A percentile compares a stretch with the other conserved stretches of the same genome.
Conservation (phyloP, 2,113 vertebrate genomes). For the Gadus chalcogrammus region DNA sequence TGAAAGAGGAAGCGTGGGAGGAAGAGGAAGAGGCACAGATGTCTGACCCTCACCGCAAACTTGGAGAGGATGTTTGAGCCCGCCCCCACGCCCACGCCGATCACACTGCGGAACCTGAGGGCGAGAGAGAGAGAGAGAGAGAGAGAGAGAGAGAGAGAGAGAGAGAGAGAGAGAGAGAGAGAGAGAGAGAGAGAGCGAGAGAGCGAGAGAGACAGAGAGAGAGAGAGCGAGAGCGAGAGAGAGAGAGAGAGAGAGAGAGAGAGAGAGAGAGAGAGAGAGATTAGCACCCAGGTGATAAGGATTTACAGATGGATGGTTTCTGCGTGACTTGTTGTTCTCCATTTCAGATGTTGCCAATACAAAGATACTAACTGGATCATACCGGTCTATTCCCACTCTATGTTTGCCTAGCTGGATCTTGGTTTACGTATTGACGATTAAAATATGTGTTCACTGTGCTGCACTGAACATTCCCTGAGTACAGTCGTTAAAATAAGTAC, state of each 20-base stretch:
- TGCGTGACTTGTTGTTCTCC: too few relatives aligned
- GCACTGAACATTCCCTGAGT: too few relatives aligned
- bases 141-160: not conserved
- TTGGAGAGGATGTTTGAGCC: slow-evolving; percentile 83
- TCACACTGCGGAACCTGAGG: slow-evolving; percentile 82
- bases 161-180: not conserved
- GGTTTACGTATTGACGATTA: too few relatives aligned
- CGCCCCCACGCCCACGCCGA: slow-evolving; percentile 88
- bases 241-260: not conserved
- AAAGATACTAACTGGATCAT: too few relatives aligned
- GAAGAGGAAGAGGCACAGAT: not conserved
- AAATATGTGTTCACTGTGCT: too few relatives aligned
- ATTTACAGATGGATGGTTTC: too few relatives aligned
- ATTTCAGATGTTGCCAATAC: too few relatives aligned
- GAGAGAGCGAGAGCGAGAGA: not conserved
- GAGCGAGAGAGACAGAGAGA: too few relatives aligned
- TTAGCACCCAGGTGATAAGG: not conserved
- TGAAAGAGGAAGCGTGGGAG: not conserved
- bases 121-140: not conserved
- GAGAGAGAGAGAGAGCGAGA: not conserved
- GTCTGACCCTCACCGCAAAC: slow-evolving; percentile 76
- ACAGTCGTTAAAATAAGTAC: too few relatives aligned
- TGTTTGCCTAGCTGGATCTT: too few relatives aligned
- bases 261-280: not conserved
- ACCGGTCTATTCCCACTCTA: too few relatives aligned